phyloP scores from a whole-genome alignment of 2,797 vertebrate species.

The Artibeus lituratus region DNA sequence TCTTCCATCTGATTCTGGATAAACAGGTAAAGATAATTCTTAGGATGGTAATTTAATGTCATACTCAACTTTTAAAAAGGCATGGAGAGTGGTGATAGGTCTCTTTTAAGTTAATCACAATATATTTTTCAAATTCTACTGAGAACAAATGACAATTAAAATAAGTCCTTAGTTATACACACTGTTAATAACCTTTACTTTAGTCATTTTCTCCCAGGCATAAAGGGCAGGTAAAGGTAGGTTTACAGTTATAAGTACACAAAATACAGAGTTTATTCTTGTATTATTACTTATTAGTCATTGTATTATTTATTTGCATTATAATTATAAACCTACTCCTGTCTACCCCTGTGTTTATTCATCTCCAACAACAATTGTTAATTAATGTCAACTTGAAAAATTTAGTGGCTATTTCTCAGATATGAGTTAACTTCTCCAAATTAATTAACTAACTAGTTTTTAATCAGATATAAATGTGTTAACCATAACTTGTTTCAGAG shows the following conservation, averaged over 20 bases:
- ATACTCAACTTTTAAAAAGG: background rate
- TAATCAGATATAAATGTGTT: slow-evolving; percentile 11
- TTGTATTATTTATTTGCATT: background rate
- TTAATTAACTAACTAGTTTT: slow-evolving; percentile 39
- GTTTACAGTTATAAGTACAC: background rate
- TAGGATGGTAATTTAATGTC: background rate
- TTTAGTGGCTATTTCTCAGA: slow-evolving; percentile 31
- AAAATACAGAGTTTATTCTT: background rate
- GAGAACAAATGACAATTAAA: background rate
- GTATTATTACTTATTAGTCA: background rate
- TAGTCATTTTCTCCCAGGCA: background rate
- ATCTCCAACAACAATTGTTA: background rate
- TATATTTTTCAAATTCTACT: slow-evolving; percentile 10
- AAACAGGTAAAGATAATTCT: background rate
- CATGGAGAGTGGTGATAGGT: background rate
- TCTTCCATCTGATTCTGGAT: background rate
- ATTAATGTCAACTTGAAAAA: slow-evolving; percentile 42
- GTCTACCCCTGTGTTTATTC: background rate
- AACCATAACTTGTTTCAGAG: background rate
- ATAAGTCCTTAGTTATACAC: background rate
- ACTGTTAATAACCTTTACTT: background rate
- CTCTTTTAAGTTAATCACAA: background rate
- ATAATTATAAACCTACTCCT: background rate
- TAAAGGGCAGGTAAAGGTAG: background rate
- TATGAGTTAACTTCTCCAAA: background rate